Conservation (phyloP, 2,888 invertebrate genomes). For the Catocala sponsa region DNA sequence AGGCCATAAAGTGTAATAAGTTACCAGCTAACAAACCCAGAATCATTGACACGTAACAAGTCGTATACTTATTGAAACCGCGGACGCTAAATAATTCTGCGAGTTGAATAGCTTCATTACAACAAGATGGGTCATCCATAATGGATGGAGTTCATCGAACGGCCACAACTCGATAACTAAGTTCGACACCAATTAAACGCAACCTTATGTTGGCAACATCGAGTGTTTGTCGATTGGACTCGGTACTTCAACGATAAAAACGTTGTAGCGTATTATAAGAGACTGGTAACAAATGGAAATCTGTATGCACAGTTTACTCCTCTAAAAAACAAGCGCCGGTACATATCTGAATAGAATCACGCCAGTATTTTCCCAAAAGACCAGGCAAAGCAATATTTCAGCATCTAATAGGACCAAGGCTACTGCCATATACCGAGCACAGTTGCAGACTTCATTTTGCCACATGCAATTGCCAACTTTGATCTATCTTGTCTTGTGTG, state of each 20-base stretch:
- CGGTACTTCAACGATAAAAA: conserved; percentile 21
- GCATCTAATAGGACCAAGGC: too few species aligned
- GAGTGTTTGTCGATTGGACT: conserved; percentile 37
- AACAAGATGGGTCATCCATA: conserved; percentile 70
- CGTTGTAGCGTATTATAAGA: too few species aligned
- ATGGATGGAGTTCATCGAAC: conserved; percentile 64
- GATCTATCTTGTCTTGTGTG: too few species aligned
- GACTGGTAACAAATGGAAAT: too few species aligned
- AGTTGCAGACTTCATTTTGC: too few species aligned
- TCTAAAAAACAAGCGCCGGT: background rate
- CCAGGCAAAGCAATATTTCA: too few species aligned
- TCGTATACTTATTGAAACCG: conserved; percentile 28
- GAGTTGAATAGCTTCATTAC: conserved; percentile 77
- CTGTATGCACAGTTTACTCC: too few species aligned
- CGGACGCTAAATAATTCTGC: conserved; percentile 49
- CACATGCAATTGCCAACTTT: too few species aligned
- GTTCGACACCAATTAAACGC: conserved; percentile 73
- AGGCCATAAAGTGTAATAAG: background rate
- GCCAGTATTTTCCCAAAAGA: too few species aligned
- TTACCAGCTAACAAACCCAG: background rate
- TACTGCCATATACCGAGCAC: too few species aligned
- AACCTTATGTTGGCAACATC: conserved; percentile 58
- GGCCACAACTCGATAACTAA: conserved; percentile 64
- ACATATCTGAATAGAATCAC: background rate
- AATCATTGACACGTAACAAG: conserved; percentile 13